A percentile compares a stretch with the other conserved stretches of the same genome.
These are phyloP conservation scores for Drosophila pectinifera DNA, from an alignment of 1,140 invertebrate genomes.

Conservation along the genomic window DNA sequence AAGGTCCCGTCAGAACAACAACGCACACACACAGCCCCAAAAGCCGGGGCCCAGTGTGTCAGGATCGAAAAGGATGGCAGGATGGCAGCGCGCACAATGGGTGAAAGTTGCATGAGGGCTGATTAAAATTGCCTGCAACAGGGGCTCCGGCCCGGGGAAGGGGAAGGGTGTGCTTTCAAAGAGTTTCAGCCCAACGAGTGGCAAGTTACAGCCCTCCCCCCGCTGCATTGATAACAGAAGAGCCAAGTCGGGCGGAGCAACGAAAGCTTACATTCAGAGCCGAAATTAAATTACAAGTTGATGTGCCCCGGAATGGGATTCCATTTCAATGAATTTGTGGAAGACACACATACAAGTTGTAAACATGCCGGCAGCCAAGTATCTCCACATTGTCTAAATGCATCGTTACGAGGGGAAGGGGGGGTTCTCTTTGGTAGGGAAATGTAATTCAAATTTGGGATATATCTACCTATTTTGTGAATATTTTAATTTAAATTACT, in stretches of 20 bases:
- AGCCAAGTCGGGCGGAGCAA: slow-evolving; percentile 24
- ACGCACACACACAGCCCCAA: slow-evolving; percentile 17
- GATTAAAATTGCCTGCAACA: slow-evolving; percentile 56
- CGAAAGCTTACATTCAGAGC: slow-evolving; percentile 34
- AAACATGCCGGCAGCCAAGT: slow-evolving; percentile 24
- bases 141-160: neutral
- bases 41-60: slow-evolving; percentile 24
- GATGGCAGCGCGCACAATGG: slow-evolving; percentile 53
- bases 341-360: slow-evolving; percentile 12
- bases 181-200: slow-evolving; percentile 11
- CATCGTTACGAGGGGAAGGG: slow-evolving; percentile 2
- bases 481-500: too few species aligned
- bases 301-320: slow-evolving; percentile 41
- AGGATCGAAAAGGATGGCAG: slow-evolving; percentile 16
- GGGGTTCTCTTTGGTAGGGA: neutral
- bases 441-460: too few species aligned
- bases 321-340: slow-evolving; percentile 37
- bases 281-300: slow-evolving; percentile 51
- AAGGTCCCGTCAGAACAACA: slow-evolving; percentile 45
- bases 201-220: neutral
- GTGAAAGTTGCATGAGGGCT: slow-evolving; percentile 33
- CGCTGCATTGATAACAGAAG: slow-evolving; percentile 24
- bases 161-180: neutral
- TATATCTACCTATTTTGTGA: too few species aligned
- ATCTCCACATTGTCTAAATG: slow-evolving; percentile 26